Evolutionary conservation across 2,113 vertebrate genomes (phyloP).

Genomic region (Nothobranchius kuhntae): DNA sequence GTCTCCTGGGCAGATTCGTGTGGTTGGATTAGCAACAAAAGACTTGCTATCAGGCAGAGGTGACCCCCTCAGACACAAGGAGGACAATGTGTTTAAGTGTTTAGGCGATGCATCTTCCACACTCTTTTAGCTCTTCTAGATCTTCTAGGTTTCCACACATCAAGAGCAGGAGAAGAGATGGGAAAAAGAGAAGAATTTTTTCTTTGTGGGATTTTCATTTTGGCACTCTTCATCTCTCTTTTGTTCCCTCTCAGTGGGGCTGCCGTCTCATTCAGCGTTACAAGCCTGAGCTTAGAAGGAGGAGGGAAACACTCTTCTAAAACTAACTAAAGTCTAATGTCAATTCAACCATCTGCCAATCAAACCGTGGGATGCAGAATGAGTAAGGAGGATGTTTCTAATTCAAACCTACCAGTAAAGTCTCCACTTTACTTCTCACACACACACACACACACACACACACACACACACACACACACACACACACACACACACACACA

Average conservation of each 20-base stretch:
- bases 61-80: conserved; percentile 42
- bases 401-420: too few relatives aligned
- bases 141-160: neutral
- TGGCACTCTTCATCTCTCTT: too few relatives aligned
- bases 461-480: too few relatives aligned
- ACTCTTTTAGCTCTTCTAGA: neutral
- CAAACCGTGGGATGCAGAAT: conserved; percentile 50
- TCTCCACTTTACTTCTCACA: too few relatives aligned
- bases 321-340: conserved; percentile 62
- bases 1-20: conserved; percentile 23
- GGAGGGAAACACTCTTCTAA: conserved; percentile 38
- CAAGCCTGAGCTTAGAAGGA: conserved; percentile 39
- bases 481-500: too few relatives aligned
- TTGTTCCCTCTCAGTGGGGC: conserved; percentile 2
- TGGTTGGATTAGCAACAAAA: conserved; percentile 49
- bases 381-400: neutral
- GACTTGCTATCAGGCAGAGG: conserved; percentile 56
- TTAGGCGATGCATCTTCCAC: conserved; percentile 18
- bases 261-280: conserved; percentile 22
- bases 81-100: conserved; percentile 18
- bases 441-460: too few relatives aligned
- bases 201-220: too few relatives aligned
- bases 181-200: too few relatives aligned
- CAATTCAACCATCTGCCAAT: conserved; percentile 61
- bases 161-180: too few relatives aligned